Conservation (phyloP, 2,888 invertebrate genomes). For the Alloplasta piceator region DNA sequence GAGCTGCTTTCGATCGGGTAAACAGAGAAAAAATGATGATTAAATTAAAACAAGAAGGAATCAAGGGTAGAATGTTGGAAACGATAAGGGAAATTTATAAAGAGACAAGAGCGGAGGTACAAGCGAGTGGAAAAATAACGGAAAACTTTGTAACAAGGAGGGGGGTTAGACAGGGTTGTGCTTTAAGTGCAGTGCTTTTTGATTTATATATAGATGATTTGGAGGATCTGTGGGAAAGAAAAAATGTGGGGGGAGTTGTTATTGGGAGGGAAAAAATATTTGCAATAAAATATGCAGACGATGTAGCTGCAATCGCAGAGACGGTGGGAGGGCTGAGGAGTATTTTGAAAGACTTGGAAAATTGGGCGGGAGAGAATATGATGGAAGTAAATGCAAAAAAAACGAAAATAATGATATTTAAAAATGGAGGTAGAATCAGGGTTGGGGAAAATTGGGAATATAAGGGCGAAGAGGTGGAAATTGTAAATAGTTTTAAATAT, state of each 20-base stretch:
- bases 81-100: constrained; percentile 44
- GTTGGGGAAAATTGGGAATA: too few species aligned
- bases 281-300: constrained; percentile 8
- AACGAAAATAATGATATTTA: too few species aligned
- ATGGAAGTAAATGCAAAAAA: too few species aligned
- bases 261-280: too few species aligned
- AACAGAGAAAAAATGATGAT: too few species aligned
- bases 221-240: constrained; percentile 40
- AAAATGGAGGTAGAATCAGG: too few species aligned
- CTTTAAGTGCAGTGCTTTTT: constrained; percentile 53
- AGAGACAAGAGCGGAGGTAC: not conserved
- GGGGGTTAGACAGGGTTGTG: constrained; percentile 61
- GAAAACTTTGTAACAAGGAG: constrained; percentile 33
- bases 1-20: too few species aligned
- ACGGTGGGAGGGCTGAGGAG: constrained; percentile 10
- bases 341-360: too few species aligned
- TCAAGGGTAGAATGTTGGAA: constrained; percentile 32
- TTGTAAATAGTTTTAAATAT: too few species aligned
- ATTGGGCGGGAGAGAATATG: too few species aligned
- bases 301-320: too few species aligned
- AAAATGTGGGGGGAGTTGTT: constrained; percentile 18
- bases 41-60: constrained; percentile 33
- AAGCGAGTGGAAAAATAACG: not conserved
- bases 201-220: constrained; percentile 31
- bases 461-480: too few species aligned